Evolutionary conservation across 2,797 vertebrate species (phyloP), one percentile per base, ranked within the genome.

Genomic region (Anas georgica): DNA sequence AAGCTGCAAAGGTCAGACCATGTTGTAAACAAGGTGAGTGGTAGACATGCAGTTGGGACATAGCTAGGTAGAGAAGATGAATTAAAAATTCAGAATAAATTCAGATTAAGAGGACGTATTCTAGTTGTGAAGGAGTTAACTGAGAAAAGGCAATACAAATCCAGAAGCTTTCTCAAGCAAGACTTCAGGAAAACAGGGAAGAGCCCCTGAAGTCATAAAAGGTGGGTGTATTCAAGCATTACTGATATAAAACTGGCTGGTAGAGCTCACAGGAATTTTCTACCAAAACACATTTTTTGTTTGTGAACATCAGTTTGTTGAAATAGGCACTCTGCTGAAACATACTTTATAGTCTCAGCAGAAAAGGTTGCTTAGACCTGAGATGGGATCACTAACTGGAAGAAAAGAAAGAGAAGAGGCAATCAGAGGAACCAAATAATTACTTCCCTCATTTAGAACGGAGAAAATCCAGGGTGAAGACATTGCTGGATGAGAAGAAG

Each of bases 331-430:
- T 69, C 50, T 75, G 58, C 54, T 83, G 75, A 68, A 92, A 33
- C 18, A 31, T 41, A 18, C 37, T 80, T 91, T 77, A 76, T 80
- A 72, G 72, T 92, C 82, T 95, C 90, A 87, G 41, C 1, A 1
- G 68, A 90, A 94, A 83, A 91, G 39, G 11, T 81, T 83, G 37
- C 69, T 93, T 86, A 75, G 72, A 78, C 80, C 50, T 68, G 66
- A 92, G 69, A 85, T 31, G 14, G 37, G 41, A 43, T 93, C 22
- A 8, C 23, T 43, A 66, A 28, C 68, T 45, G 68, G 59, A 92
- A 91, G 33, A 16, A 86, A 35, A 78, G 50, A 78, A 86, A 85
- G 52, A 77, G 41, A 92, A 88, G 31, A 84, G 56, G 18, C 26
- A 72, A 20, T 59, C 60, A 75, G 72, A 92, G 80, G 39, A 92